phyloP scores from a whole-genome alignment of 1,140 invertebrate species.

The Eulimnadia texana region DNA sequence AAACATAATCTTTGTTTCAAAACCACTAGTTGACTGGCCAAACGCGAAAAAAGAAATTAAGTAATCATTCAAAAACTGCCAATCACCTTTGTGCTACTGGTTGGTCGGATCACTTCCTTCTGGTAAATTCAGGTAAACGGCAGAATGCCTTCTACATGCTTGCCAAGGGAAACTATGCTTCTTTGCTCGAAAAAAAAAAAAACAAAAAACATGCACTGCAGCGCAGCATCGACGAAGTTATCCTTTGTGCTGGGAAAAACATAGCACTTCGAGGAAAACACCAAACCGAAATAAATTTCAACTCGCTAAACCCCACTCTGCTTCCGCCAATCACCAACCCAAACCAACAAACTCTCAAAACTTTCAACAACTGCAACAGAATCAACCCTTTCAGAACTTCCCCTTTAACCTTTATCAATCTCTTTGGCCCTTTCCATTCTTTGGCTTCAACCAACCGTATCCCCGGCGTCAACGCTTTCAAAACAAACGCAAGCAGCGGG shows the following conservation, averaged over 20 bases:
- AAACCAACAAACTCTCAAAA: no score
- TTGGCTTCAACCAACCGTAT: no score
- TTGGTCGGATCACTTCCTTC: no score
- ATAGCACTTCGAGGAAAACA: constrained; percentile 3
- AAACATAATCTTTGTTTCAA: not conserved
- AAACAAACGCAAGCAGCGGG: no score
- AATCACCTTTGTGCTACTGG: not conserved
- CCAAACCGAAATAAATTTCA: not conserved
- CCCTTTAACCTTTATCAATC: no score
- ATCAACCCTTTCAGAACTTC: no score
- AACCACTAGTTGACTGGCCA: not conserved
- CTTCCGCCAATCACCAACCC: no score
- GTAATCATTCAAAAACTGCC: not conserved
- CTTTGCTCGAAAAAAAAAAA: no score
- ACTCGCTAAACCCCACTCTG: no score
- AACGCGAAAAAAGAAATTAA: constrained; percentile 2
- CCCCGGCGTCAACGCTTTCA: no score
- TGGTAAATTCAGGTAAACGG: constrained; percentile 1
- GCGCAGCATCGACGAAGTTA: not conserved
- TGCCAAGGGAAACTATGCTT: not conserved
- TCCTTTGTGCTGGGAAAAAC: constrained; percentile 4
- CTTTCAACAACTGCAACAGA: no score
- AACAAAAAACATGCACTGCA: constrained; percentile 1
- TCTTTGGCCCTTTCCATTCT: no score
- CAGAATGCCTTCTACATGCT: not conserved